phyloP scores from a whole-genome alignment of 2,888 invertebrate species.

The Metacarcinus magister region DNA sequence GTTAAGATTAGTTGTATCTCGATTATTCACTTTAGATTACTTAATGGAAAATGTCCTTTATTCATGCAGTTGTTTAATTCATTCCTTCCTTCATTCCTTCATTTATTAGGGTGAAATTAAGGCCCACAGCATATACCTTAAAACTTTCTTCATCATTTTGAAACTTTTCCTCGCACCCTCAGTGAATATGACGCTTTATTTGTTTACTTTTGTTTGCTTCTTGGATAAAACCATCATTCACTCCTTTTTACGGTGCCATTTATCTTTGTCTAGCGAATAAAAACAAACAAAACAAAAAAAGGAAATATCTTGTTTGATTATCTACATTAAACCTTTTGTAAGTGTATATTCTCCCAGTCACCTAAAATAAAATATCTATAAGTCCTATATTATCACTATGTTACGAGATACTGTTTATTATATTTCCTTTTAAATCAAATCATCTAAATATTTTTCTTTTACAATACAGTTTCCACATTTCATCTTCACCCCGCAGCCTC shows the following conservation, averaged over 20 bases:
- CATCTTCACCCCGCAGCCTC: not conserved
- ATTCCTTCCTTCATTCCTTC: not conserved
- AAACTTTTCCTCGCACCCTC: slow-evolving; percentile 21
- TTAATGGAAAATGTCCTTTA: not conserved
- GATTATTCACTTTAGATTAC: not conserved
- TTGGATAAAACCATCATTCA: not conserved
- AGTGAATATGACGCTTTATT: slow-evolving; percentile 8
- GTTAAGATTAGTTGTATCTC: not conserved
- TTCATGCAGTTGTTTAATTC: not conserved
- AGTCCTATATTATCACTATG: not conserved
- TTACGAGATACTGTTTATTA: not conserved
- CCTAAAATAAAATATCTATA: not conserved
- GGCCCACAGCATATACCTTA: not conserved
- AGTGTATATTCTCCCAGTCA: not conserved
- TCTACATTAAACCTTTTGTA: not conserved
- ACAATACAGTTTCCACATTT: not conserved
- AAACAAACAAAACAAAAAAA: too few relatives aligned
- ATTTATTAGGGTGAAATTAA: not conserved
- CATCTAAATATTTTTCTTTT: not conserved
- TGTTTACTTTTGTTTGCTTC: slow-evolving; percentile 27
- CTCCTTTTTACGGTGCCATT: not conserved
- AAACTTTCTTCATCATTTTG: not conserved
- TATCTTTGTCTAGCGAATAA: not conserved
- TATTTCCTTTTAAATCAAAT: not conserved
- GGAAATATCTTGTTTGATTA: not conserved